Conservation (phyloP, 2,888 invertebrate genomes). For the Gryllus longicercus region DNA sequence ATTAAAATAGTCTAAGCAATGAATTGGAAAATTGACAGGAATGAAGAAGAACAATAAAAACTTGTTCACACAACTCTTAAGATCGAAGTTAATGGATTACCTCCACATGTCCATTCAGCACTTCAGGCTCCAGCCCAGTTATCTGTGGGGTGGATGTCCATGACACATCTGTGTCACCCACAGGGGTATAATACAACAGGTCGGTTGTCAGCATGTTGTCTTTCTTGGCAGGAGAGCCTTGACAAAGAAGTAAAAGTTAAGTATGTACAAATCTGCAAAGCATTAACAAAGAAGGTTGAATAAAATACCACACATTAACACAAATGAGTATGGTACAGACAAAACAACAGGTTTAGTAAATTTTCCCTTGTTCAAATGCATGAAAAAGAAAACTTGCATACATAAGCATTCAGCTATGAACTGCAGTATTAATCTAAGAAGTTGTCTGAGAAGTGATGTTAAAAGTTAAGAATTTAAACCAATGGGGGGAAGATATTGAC, state of each 20-base stretch:
- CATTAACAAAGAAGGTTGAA: slow-evolving; percentile 1
- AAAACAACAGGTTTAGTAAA: too few relatives aligned
- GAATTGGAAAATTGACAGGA: not conserved
- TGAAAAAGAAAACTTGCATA: too few relatives aligned
- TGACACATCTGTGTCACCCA: slow-evolving; percentile 52
- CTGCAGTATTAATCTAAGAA: too few relatives aligned
- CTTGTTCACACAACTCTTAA: not conserved
- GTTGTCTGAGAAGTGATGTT: too few relatives aligned
- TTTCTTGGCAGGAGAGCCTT: slow-evolving; percentile 44
- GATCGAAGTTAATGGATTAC: slow-evolving; percentile 3
- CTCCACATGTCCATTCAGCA: slow-evolving; percentile 44
- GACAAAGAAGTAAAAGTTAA: not conserved
- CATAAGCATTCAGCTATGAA: too few relatives aligned
- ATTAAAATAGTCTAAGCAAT: not conserved
- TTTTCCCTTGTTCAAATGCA: too few relatives aligned
- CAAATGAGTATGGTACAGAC: too few relatives aligned
- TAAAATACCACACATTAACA: not conserved
- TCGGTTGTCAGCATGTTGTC: slow-evolving; percentile 52
- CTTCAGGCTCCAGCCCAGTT: slow-evolving; percentile 49
- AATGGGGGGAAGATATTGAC: too few relatives aligned
- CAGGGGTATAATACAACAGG: slow-evolving; percentile 55
- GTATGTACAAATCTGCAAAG: not conserved
- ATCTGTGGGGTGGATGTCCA: slow-evolving; percentile 37
- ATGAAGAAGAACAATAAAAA: not conserved
- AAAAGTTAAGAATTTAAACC: too few relatives aligned